Conservation (phyloP, 2,888 invertebrate species). For the Cheilosia pagana region DNA sequence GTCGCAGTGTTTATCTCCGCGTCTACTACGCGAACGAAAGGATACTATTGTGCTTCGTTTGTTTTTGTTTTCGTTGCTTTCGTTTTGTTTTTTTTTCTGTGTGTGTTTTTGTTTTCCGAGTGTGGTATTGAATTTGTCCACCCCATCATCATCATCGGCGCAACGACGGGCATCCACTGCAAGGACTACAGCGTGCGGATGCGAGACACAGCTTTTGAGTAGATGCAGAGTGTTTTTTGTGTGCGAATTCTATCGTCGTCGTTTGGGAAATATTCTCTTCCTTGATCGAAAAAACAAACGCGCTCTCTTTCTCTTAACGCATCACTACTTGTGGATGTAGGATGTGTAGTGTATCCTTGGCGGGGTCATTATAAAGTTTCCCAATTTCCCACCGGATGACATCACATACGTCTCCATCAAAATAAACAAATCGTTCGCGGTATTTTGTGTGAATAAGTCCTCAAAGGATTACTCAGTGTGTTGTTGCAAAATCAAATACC, state of each 20-base stretch:
- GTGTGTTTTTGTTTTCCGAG: slow-evolving; percentile 44
- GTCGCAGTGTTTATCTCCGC: slow-evolving; percentile 51
- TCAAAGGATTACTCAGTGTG: background rate
- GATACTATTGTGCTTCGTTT: slow-evolving; percentile 54
- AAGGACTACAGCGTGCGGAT: slow-evolving; percentile 64
- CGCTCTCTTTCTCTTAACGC: slow-evolving; percentile 61
- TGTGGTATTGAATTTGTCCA: slow-evolving; percentile 51
- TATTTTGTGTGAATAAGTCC: slow-evolving; percentile 48
- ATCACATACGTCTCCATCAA: slow-evolving; percentile 48
- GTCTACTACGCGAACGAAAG: slow-evolving; percentile 53
- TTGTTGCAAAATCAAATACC: background rate
- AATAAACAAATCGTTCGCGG: slow-evolving; percentile 65
- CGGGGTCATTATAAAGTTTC: slow-evolving; percentile 56
- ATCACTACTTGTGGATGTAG: slow-evolving; percentile 56
- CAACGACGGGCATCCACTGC: slow-evolving; percentile 62
- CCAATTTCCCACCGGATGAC: slow-evolving; percentile 50
- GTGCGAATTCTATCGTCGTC: slow-evolving; percentile 14
- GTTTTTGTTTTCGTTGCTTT: slow-evolving; percentile 43
- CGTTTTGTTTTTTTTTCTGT: slow-evolving; percentile 12
- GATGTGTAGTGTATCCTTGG: slow-evolving; percentile 56
- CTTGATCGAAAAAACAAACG: slow-evolving; percentile 35
- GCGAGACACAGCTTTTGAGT: slow-evolving; percentile 58
- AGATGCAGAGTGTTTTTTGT: slow-evolving; percentile 36
- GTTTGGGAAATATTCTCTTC: slow-evolving; percentile 71
- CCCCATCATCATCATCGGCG: slow-evolving; percentile 53